These are phyloP conservation scores for Heterocephalus glaber DNA, from an alignment of 2,113 vertebrate species.

Conservation along the genomic window DNA sequence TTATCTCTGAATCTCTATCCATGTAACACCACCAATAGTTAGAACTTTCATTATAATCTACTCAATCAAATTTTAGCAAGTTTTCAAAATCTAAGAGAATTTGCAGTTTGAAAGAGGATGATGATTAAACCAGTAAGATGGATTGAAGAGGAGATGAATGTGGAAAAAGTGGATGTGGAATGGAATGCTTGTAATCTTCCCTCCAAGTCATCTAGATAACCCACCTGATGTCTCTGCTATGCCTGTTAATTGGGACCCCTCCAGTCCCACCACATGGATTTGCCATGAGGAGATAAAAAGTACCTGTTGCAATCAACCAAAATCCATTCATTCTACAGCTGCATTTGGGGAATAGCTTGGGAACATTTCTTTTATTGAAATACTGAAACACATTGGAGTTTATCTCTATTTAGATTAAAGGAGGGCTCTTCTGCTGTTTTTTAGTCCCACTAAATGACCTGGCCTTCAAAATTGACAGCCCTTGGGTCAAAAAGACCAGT, in stretches of 20 bases:
- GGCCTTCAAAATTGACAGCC: not conserved
- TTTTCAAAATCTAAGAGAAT: conserved; percentile 49
- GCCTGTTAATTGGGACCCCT: not conserved
- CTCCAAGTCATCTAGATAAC: not conserved
- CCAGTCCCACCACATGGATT: not conserved
- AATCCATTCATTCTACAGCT: not conserved
- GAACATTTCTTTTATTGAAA: conserved; percentile 1
- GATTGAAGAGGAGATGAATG: not conserved
- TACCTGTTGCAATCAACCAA: not conserved
- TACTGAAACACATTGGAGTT: not conserved
- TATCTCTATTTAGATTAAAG: not conserved
- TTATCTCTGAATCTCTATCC: conserved; percentile 25
- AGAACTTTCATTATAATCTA: conserved; percentile 10
- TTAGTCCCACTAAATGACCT: not conserved
- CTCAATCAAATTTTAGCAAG: not conserved
- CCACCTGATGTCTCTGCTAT: not conserved
- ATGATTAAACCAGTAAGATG: not conserved
- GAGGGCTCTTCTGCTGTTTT: not conserved
- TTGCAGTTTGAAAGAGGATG: conserved; percentile 30
- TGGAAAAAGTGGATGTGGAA: not conserved
- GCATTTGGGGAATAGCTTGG: not conserved
- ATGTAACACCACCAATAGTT: not conserved
- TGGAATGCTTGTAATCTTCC: not conserved
- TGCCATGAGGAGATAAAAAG: conserved; percentile 32
- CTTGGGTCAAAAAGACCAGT: not conserved